Percentiles rank a stretch among this genome's conserved stretches.
Evolutionary conservation across 2,113 vertebrate genomes (phyloP).

Genomic region (Grus americana): DNA sequence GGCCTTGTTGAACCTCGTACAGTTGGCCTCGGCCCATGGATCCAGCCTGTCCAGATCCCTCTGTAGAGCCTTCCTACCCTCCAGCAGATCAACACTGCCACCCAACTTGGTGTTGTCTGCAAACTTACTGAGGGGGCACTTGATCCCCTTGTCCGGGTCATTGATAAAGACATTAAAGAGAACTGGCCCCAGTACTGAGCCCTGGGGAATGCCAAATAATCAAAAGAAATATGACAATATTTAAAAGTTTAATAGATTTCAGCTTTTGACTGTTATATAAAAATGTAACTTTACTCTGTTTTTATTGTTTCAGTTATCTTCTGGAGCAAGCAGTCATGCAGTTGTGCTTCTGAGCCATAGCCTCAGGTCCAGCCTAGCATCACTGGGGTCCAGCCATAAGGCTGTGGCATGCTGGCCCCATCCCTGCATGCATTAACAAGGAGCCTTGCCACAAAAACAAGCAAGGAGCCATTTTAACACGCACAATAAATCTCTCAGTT

Average conservation of each 20-base stretch:
- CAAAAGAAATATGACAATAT: background rate
- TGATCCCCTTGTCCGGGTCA: too few species aligned
- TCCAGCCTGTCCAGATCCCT: too few species aligned
- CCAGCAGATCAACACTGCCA: too few species aligned
- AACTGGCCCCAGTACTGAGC: too few species aligned
- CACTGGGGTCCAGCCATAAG: background rate
- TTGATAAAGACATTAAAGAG: too few species aligned
- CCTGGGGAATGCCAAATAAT: background rate
- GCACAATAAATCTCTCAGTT: background rate
- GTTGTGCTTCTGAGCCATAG: background rate
- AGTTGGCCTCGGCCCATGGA: too few species aligned
- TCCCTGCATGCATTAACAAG: accelerated
- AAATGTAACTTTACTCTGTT: background rate
- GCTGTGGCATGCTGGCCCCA: background rate
- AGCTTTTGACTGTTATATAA: background rate
- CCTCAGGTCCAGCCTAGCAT: background rate
- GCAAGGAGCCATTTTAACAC: background rate
- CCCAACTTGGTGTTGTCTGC: too few species aligned
- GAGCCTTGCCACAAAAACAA: background rate
- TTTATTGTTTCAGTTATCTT: background rate
- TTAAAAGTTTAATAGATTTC: background rate
- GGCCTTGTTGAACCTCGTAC: too few species aligned
- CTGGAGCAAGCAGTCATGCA: background rate
- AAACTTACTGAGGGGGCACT: too few species aligned
- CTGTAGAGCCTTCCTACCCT: too few species aligned